Evolutionary conservation across 2,113 vertebrate genomes (phyloP), one percentile per base, ranked within the genome.

Genomic region (Apistogramma diplotaenia): DNA sequence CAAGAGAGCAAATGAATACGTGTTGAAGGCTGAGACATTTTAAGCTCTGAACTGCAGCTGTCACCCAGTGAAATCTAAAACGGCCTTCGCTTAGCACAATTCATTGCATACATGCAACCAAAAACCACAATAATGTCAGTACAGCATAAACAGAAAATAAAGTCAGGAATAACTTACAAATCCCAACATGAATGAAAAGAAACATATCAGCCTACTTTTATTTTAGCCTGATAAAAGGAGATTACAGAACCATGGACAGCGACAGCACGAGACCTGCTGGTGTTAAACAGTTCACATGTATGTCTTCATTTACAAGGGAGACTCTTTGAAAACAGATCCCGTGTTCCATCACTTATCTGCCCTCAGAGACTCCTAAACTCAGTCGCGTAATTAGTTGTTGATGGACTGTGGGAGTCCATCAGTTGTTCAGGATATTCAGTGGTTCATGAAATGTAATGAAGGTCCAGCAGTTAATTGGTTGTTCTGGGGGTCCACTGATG

Each of bases 161-260:
- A 85, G 71, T 60, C 1, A n/a, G 11, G 65, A 81, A 76, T 82
- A 75, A 82, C 57, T 83, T 55, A 75, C 62, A 81, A 78, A 81
- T 72, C 11, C 23, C 25, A 9, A 33, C n/a, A 8, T 61, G 71
- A 72, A 56, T 27, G 8, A 11, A 71, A 16, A 74, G 43, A 80
- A 54, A 53, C 29, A 60, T 12, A 21, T 76, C 18, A 43, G 40
- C 62, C 21, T 23, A 1, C 12, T 59, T 85, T 78, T 16, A 29
- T 70, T 74, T 55, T 18, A 62, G 35, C 25, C 4, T 46, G 55
- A 78, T 43, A 59, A 53, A 21, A 79, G 40, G 27, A 84, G 37
- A 51, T 78, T 93, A 76, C 93, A 94, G 93, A 89, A 95, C 93
- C 94, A 91, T 93, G 93, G 93, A 95, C 89, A 95, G 93, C 88